phyloP scores from a whole-genome alignment of 2,888 invertebrate genomes.

The Rhingia campestris region DNA sequence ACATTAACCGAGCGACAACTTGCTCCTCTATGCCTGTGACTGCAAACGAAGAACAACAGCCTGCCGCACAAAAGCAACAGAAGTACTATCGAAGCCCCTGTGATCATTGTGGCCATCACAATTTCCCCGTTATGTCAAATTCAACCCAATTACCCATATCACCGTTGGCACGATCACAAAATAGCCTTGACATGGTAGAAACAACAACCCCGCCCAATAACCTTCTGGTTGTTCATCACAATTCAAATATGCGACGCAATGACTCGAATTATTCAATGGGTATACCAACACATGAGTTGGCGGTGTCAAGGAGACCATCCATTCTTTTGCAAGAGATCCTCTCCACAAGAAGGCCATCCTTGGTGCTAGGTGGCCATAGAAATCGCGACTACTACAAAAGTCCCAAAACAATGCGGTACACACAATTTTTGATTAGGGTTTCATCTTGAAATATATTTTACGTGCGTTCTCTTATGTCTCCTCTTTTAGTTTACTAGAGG shows the following conservation, averaged over 20 bases:
- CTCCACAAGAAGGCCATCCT: constrained; percentile 84
- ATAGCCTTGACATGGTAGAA: constrained; percentile 79
- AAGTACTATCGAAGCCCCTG: constrained; percentile 78
- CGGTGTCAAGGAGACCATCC: constrained; percentile 82
- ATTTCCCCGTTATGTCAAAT: constrained; percentile 80
- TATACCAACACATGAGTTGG: constrained; percentile 78
- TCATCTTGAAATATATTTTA: background rate
- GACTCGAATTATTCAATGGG: constrained; percentile 77
- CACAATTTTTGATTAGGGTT: constrained; percentile 4
- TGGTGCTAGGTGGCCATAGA: constrained; percentile 85
- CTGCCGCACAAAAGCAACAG: constrained; percentile 33
- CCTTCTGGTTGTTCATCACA: constrained; percentile 75
- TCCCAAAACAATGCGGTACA: constrained; percentile 79
- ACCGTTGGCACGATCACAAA: constrained; percentile 80
- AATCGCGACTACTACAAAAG: constrained; percentile 74
- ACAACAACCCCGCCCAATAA: constrained; percentile 75
- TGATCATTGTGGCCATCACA: constrained; percentile 80
- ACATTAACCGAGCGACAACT: constrained; percentile 41
- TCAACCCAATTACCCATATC: constrained; percentile 77
- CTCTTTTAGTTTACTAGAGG: constrained; percentile 76
- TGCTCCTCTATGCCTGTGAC: constrained; percentile 35
- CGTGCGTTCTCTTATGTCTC: constrained; percentile 3
- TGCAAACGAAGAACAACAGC: constrained; percentile 42
- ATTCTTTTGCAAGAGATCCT: constrained; percentile 82
- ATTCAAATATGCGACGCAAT: constrained; percentile 76